These are phyloP conservation scores for Caenorhabditis sp. DNA, from an alignment of 2,888 invertebrate species.

Conservation along the genomic window DNA sequence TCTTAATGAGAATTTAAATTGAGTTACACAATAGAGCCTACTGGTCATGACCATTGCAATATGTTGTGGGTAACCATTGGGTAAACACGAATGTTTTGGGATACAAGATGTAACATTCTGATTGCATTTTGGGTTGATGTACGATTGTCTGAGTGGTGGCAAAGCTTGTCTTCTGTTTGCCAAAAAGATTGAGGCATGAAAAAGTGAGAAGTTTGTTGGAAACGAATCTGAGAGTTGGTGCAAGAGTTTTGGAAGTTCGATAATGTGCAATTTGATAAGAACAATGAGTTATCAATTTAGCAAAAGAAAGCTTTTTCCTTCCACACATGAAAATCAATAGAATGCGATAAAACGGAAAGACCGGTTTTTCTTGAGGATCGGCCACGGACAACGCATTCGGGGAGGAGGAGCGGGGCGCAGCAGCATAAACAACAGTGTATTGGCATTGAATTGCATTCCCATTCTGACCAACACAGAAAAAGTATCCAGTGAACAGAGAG, in stretches of 20 bases:
- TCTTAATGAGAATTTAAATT: conserved; percentile 6
- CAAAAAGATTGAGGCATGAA: conserved; percentile 35
- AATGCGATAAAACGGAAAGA: conserved; percentile 31
- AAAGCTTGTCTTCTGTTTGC: conserved; percentile 32
- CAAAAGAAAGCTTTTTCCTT: conserved; percentile 5
- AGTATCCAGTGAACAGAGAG: no score
- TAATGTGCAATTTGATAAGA: not conserved
- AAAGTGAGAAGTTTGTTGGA: not conserved
- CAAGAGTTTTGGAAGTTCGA: not conserved
- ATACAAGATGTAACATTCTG: conserved; percentile 47
- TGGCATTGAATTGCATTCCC: conserved; percentile 17
- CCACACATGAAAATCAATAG: conserved; percentile 45
- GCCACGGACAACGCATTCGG: conserved; percentile 23
- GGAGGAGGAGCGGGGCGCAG: conserved; percentile 24
- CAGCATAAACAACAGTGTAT: conserved; percentile 28
- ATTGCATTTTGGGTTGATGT: conserved; percentile 44
- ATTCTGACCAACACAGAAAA: not conserved
- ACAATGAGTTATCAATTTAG: not conserved
- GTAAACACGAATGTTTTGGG: conserved; percentile 29
- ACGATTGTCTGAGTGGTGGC: conserved; percentile 26
- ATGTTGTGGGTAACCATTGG: conserved; percentile 14
- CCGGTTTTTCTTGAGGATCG: conserved; percentile 62
- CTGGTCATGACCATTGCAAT: conserved; percentile 8
- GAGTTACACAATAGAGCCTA: not conserved
- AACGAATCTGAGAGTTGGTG: not conserved